A percentile compares a stretch with the other conserved stretches of the same genome.
These are phyloP conservation scores for Scolopax bukidnonensis DNA, from an alignment of 2,797 vertebrate species.

Conservation along the genomic window DNA sequence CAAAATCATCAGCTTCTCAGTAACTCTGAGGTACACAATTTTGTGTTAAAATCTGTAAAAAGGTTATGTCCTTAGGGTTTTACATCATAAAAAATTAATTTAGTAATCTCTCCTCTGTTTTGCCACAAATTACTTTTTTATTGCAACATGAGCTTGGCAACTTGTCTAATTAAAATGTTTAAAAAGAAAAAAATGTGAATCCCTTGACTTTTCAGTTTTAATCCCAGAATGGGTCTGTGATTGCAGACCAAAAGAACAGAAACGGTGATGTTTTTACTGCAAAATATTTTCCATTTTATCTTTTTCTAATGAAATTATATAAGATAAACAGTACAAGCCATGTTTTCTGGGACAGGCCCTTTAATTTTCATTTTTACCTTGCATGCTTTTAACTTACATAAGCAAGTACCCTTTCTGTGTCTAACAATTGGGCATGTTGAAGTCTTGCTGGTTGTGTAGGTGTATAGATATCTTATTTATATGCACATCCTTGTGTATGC, in stretches of 20 bases:
- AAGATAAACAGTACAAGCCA: neutral
- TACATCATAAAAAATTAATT: slow-evolving; percentile 9
- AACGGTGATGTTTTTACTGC: neutral
- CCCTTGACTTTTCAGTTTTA: neutral
- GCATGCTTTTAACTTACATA: neutral
- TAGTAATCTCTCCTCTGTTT: neutral
- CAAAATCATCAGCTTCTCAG: neutral
- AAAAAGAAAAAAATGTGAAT: neutral
- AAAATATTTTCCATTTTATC: neutral
- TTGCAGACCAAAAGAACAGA: neutral
- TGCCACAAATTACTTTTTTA: neutral
- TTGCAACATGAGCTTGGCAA: neutral
- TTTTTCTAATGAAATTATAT: neutral
- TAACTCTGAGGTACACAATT: neutral
- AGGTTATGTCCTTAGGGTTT: neutral
- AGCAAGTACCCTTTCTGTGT: neutral
- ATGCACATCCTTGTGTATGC: neutral
- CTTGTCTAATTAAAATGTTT: neutral
- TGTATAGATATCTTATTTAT: neutral
- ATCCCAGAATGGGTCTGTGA: neutral
- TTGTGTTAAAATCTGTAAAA: neutral
- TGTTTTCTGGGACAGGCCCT: neutral
- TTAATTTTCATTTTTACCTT: neutral
- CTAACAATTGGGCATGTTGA: neutral
- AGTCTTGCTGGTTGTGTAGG: neutral